Evolutionary conservation across 2,888 invertebrate genomes (phyloP).

Genomic region (Nephrotoma guestfalica): DNA sequence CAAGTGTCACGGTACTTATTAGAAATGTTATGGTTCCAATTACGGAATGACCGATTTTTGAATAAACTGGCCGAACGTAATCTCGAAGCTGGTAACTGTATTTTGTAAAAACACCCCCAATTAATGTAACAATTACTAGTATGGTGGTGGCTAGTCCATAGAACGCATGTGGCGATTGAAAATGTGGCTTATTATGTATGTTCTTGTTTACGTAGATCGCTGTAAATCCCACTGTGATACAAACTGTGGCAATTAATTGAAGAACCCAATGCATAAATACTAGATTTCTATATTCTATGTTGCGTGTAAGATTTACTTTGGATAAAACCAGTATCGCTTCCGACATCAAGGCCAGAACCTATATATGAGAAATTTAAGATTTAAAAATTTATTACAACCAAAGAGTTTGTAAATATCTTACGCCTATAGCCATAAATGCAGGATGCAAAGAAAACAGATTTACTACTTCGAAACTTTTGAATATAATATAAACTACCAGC

Average conservation of each 20-base stretch:
- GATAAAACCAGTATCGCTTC: conserved; percentile 4
- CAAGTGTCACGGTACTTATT: neutral
- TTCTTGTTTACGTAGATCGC: conserved; percentile 5
- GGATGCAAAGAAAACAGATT: neutral
- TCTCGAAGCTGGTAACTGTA: conserved; percentile 2
- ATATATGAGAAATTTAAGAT: neutral
- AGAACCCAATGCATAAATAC: conserved; percentile 1
- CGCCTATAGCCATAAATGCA: neutral
- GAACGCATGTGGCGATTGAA: conserved; percentile 1
- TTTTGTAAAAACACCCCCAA: conserved; percentile 4
- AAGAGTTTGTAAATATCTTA: neutral
- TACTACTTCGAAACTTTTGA: neutral
- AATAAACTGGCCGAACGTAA: conserved; percentile 4
- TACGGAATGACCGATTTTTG: conserved; percentile 1
- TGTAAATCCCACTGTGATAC: conserved; percentile 1
- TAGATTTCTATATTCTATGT: neutral
- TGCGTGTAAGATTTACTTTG: neutral
- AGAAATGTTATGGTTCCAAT: neutral
- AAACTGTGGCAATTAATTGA: neutral
- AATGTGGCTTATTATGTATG: neutral
- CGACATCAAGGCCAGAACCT: conserved; percentile 5
- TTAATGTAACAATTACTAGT: neutral
- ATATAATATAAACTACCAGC: neutral
- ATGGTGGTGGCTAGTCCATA: neutral
- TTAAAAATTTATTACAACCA: neutral